These are phyloP conservation scores for Blera fallax DNA, from an alignment of 2,888 invertebrate species.

Conservation along the genomic window DNA sequence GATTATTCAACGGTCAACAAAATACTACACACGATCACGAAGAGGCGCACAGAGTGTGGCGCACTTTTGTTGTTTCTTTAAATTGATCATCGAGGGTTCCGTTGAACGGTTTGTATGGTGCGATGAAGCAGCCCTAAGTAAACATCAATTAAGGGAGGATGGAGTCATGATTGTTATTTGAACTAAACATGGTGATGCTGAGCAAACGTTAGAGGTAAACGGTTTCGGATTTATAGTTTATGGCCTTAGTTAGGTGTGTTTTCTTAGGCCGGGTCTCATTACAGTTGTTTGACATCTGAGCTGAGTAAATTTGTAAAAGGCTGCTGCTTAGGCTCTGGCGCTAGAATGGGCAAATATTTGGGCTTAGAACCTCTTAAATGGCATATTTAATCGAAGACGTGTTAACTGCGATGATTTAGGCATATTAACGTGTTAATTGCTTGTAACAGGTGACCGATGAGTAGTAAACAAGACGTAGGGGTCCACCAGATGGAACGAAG, in stretches of 20 bases:
- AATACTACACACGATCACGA: not conserved
- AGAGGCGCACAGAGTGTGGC: not conserved
- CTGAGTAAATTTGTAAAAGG: not conserved
- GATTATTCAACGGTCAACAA: conserved; percentile 8
- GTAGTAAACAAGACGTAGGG: not conserved
- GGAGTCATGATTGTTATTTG: not conserved
- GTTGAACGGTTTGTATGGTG: not conserved
- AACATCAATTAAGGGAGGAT: conserved; percentile 42
- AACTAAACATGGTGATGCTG: not conserved
- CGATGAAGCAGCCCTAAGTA: conserved; percentile 32
- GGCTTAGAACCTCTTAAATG: not conserved
- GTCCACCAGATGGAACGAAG: not conserved
- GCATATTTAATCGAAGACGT: conserved; percentile 49
- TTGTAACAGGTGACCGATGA: conserved; percentile 31
- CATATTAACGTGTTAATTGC: conserved; percentile 46
- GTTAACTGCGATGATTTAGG: conserved; percentile 43
- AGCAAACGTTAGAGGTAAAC: not conserved
- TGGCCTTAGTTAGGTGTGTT: not conserved
- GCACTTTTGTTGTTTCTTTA: conserved; percentile 31
- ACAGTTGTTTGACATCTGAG: not conserved
- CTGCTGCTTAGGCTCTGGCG: conserved; percentile 22
- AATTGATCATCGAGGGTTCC: conserved; percentile 18
- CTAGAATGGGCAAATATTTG: conserved; percentile 34
- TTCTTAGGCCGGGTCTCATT: not conserved
- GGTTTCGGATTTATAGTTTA: not conserved